Conservation (phyloP, 35 echinoderm and acorn worm species). For the Nesometra sesokonis region DNA sequence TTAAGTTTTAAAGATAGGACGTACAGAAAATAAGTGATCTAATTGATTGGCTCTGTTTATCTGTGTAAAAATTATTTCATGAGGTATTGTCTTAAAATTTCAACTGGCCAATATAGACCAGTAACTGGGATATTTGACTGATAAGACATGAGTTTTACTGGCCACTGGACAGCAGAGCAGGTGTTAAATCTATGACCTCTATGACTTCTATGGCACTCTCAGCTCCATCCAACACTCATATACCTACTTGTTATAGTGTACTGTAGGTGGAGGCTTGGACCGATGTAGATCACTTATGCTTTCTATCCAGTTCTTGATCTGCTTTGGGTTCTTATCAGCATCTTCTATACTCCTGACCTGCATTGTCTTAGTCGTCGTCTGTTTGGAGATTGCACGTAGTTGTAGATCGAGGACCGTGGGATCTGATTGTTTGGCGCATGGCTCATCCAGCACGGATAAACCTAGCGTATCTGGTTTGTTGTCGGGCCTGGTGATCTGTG, state of each 20-base stretch:
- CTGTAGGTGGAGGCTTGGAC: constrained; percentile 92
- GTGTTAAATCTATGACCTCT: no score
- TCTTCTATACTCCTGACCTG: constrained; percentile 79
- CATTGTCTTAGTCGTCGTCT: constrained; percentile 83
- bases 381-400: constrained; percentile 88
- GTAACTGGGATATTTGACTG: no score
- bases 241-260: constrained; percentile 62
- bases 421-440: constrained; percentile 93
- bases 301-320: constrained; percentile 88
- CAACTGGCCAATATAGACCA: no score
- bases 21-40: no score
- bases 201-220: no score
- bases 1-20: no score
- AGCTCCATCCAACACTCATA: neutral
- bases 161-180: no score
- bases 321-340: constrained; percentile 86
- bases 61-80: no score
- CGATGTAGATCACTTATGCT: constrained; percentile 90
- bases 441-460: constrained; percentile 78
- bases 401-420: constrained; percentile 94
- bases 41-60: no score
- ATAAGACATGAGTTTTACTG: no score
- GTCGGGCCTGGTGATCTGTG: constrained; percentile 66
- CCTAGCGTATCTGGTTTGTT: constrained; percentile 55
- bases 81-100: no score